These are phyloP conservation scores for Drosophila formosana DNA, from an alignment of 2,888 invertebrate genomes.

Conservation along the genomic window DNA sequence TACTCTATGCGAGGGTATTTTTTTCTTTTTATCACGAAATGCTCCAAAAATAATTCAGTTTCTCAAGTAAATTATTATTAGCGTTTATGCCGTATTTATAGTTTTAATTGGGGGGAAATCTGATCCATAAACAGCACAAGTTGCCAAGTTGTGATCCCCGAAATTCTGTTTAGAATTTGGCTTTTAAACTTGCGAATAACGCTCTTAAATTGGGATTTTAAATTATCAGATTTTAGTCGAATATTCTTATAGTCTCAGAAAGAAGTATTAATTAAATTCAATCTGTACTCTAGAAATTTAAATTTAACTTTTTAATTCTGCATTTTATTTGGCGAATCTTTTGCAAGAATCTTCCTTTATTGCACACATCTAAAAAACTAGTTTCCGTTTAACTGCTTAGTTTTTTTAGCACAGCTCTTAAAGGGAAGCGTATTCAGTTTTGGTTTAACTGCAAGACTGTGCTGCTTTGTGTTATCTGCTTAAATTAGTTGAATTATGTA, in stretches of 20 bases:
- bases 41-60: neutral
- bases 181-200: neutral
- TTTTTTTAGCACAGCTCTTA: neutral
- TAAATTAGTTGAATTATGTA: slow-evolving; percentile 14
- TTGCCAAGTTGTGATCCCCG: neutral
- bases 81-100: neutral
- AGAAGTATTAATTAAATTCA: too few relatives aligned
- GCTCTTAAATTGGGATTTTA: neutral
- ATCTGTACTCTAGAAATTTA: too few relatives aligned
- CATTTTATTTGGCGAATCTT: too few relatives aligned
- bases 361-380: neutral
- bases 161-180: neutral
- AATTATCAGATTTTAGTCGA: too few relatives aligned
- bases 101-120: neutral
- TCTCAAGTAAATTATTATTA: neutral
- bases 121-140: neutral
- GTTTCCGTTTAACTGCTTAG: neutral
- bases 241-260: too few relatives aligned
- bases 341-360: neutral
- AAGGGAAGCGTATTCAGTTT: neutral
- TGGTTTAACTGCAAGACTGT: neutral
- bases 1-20: neutral
- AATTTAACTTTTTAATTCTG: too few relatives aligned
- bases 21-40: neutral
- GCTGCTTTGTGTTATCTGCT: slow-evolving; percentile 18